These are phyloP conservation scores for Ricordea florida DNA, from an alignment of 92 coral and sea anemone genomes.

Conservation along the genomic window DNA sequence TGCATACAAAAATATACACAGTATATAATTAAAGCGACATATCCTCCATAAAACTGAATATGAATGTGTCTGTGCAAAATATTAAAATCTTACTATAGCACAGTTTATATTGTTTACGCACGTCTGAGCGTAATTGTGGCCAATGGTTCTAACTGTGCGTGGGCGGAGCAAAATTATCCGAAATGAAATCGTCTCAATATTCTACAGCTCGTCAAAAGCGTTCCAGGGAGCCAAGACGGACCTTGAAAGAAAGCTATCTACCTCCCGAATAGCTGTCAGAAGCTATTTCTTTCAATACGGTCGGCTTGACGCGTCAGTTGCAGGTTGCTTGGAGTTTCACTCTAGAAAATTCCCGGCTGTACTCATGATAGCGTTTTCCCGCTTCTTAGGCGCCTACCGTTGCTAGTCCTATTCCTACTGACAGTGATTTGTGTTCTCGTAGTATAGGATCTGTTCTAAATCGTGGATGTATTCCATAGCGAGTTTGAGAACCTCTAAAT, in stretches of 20 bases:
- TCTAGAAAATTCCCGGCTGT: not conserved
- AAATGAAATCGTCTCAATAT: not conserved
- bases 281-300: not conserved
- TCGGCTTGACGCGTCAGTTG: not conserved
- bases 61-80: not conserved
- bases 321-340: not conserved
- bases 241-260: not conserved
- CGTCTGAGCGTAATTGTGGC: not conserved
- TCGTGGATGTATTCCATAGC: slow-evolving; percentile 61
- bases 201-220: not conserved
- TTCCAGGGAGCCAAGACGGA: not conserved
- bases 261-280: not conserved
- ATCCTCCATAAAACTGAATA: slow-evolving; percentile 11
- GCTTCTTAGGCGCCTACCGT: not conserved
- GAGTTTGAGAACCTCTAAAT: slow-evolving; percentile 51
- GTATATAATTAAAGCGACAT: not conserved
- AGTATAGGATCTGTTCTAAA: slow-evolving; percentile 45
- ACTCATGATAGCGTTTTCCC: not conserved
- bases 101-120: too few species aligned
- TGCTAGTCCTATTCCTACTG: not conserved
- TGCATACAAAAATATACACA: slow-evolving; percentile 2
- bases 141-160: not conserved
- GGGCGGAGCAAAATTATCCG: not conserved
- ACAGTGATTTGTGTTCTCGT: slow-evolving; percentile 3
- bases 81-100: too few species aligned